phyloP scores from a whole-genome alignment of 2,888 invertebrate genomes.

The Dendrolimus houi region DNA sequence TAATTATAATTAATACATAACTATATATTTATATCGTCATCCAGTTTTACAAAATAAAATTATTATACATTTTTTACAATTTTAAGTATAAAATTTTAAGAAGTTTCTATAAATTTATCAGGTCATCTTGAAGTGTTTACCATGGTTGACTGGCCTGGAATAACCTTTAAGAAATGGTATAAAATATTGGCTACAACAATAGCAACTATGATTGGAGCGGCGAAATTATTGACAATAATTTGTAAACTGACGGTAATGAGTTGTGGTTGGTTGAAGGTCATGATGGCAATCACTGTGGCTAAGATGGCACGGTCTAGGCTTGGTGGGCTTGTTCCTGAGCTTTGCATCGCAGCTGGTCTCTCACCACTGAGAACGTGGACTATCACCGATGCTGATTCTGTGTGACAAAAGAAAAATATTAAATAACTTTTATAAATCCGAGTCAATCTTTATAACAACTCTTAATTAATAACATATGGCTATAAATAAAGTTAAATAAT shows the following conservation, averaged over 20 bases:
- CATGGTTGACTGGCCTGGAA: background rate
- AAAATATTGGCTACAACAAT: background rate
- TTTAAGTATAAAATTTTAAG: conserved; percentile 1
- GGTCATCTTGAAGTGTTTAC: conserved; percentile 47
- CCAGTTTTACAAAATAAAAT: conserved; percentile 5
- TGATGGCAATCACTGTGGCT: conserved; percentile 37
- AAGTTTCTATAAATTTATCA: conserved; percentile 24
- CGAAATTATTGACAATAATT: conserved; percentile 27
- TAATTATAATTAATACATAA: background rate
- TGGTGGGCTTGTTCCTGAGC: conserved; percentile 55
- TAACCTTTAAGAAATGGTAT: background rate
- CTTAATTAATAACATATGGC: no score
- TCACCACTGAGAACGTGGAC: conserved; percentile 90
- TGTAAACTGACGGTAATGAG: conserved; percentile 27
- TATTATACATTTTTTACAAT: conserved; percentile 12
- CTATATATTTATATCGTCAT: background rate
- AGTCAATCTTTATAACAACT: no score
- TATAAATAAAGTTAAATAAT: no score
- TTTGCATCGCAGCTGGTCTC: conserved; percentile 80
- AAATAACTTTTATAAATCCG: no score
- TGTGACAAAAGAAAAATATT: background rate
- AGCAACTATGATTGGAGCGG: conserved; percentile 3
- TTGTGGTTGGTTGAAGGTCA: conserved; percentile 34
- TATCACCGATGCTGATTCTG: conserved; percentile 88
- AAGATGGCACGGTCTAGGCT: conserved; percentile 46